Evolutionary conservation across 2,888 invertebrate genomes (phyloP), one percentile per base, ranked within the genome.

Genomic region (Mythimna lalbum): DNA sequence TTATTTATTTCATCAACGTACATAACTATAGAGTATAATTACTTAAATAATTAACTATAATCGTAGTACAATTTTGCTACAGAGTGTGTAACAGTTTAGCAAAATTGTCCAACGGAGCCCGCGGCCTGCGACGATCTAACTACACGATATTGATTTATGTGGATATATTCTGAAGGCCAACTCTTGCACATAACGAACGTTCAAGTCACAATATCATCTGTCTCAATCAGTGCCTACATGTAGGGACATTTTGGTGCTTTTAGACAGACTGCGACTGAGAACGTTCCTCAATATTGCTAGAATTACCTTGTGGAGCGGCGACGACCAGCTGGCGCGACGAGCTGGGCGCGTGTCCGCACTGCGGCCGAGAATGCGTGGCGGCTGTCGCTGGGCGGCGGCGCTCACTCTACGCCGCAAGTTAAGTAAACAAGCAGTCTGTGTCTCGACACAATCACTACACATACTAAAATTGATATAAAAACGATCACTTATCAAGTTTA

Each of bases 11-110:
- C 86, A 85, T 86, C 84, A 85, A 89, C 87, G 82, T 88, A 89
- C 82, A 86, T 88, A 85, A 87, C 82, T 86, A 86, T 85, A 87
- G 82, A 88, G 85, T 88, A 90, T 84, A 85, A 89, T 88, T 87
- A 89, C 87, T 90, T 90, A 88, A 82, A 85, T 87, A 87, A 85
- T 82, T 80, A 86, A 77, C 78, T 84, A 79, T 73, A 53, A 53
- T 65, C 73, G 76, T 66, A 65, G 62, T 50, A 74, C 73, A 80
- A 73, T 73, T 76, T 74, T 81, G 79, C 79, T 69, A 73, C 59
- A 43, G 17, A 43, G 43, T 23, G 33, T 53, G 56, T 49, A 55
- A 63, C 63, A 65, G 47, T 66, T 73, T 65, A 76, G 70, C 77
- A 80, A 72, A 74, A 69, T 55, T 67, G 73, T 59, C 56, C 59